phyloP scores from a whole-genome alignment of 2,797 vertebrate species.

The Gymnoscopelus microlampas region DNA sequence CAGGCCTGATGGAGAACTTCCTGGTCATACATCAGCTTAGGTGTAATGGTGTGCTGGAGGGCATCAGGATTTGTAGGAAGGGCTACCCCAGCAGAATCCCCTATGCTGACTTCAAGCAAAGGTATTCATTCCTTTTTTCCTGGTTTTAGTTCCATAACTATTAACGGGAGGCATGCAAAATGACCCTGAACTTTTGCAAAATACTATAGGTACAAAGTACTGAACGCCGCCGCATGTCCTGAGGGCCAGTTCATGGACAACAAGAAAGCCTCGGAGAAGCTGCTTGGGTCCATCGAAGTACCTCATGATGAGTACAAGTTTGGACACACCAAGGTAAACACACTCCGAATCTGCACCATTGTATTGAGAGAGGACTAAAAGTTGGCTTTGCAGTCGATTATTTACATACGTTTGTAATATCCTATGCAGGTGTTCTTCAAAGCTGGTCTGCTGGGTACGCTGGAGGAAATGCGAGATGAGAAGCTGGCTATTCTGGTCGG shows the following conservation, averaged over 20 bases:
- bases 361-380: too few relatives aligned
- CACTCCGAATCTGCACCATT: too few relatives aligned
- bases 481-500: constrained; percentile 86
- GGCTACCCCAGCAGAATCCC: constrained; percentile 90
- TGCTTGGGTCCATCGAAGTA: too few relatives aligned
- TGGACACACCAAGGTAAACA: too few relatives aligned
- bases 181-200: too few relatives aligned
- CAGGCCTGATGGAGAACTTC: constrained; percentile 67
- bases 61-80: constrained; percentile 89
- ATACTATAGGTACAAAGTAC: too few relatives aligned
- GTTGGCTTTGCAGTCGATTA: background rate
- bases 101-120: constrained; percentile 93
- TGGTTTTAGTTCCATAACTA: too few relatives aligned
- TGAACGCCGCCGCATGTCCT: too few relatives aligned
- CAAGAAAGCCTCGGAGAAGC: too few relatives aligned
- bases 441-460: constrained; percentile 84
- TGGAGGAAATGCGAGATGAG: constrained; percentile 89
- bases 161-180: too few relatives aligned
- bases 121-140: constrained; percentile 61
- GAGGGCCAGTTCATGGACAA: too few relatives aligned
- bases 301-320: too few relatives aligned
- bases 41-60: constrained; percentile 89
- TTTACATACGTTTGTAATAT: background rate
- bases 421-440: constrained; percentile 84
- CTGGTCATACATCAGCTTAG: constrained; percentile 88